Base-by-base conservation (phyloP, 2,888 invertebrate genomes). In the Trissolcus brochymenae region DNA sequence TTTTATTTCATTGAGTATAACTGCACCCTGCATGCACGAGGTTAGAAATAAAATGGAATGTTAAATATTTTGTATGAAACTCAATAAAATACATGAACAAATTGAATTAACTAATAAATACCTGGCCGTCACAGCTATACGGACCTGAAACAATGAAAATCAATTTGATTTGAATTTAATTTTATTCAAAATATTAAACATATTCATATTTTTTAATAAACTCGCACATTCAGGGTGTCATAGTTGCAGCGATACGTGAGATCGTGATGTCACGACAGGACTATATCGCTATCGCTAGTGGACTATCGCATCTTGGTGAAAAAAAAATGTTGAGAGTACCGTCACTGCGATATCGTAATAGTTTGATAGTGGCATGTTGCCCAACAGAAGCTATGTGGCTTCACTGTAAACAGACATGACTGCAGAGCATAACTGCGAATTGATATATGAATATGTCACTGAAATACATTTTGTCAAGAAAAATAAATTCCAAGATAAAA, bases 371-470 rank as follows among this genome's bases (percentile, higher is more conserved):
- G n/a, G 40, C 19, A 6, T 29, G 60, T 68, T 61, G 40, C 60
- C 49, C 60, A 60, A 68, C 60, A 14, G 40, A 60, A 60, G 55
- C 59, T 67, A 67, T 67, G 59, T 40, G 60, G 11, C 40, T 55
- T 61, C 49, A 59, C 13, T 68, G 55, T 60, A 46, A 61, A 68
- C 68, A 40, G 46, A 68, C 49, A 9, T 49, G 16, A 54, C 19
- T 49, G n/a, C 50, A 19, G 7, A n/a, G 50, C 50, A 19, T 29
- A 56, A 29, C 51, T 43, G 14, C 16, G 2, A 16, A 46, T 46
- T 46, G 46, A 67, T 35, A 67, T 35, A 67, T 66, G 57, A 57
- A 41, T 51, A 56, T n/a, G 17, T 50, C 14, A 65, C 56, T 56
- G 56, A 9, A 6, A 65, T 65, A 55, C 35, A 55, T 2, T 17